These are phyloP conservation scores for Sturmia bella DNA, from an alignment of 2,888 invertebrate species.

Conservation along the genomic window DNA sequence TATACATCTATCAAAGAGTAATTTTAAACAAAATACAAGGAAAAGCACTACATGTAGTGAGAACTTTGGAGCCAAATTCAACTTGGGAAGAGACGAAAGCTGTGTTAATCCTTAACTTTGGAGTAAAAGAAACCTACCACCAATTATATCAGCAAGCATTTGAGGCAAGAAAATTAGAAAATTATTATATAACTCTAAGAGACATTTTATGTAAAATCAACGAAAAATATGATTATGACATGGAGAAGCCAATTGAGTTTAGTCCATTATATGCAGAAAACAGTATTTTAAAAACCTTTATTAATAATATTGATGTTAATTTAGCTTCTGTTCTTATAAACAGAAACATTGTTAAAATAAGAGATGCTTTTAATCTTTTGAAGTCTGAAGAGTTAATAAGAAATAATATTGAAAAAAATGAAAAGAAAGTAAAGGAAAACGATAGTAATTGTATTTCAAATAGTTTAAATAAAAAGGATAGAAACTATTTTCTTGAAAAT, in stretches of 20 bases:
- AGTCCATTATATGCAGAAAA: constrained; percentile 64
- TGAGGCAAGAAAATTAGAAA: constrained; percentile 51
- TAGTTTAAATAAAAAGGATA: not conserved
- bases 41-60: constrained; percentile 64
- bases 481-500: not conserved
- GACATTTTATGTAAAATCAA: constrained; percentile 66
- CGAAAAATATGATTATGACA: constrained; percentile 68
- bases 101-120: constrained; percentile 54
- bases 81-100: not conserved
- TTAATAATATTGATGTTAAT: constrained; percentile 69
- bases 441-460: constrained; percentile 28
- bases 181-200: constrained; percentile 62
- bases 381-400: constrained; percentile 59
- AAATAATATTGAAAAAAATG: constrained; percentile 21
- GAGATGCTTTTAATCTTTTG: constrained; percentile 46
- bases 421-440: not conserved
- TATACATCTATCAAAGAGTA: constrained; percentile 63
- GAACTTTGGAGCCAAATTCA: constrained; percentile 56
- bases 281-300: constrained; percentile 67
- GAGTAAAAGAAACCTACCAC: constrained; percentile 62
- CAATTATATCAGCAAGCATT: constrained; percentile 44
- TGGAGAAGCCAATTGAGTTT: constrained; percentile 65
- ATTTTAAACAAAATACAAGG: constrained; percentile 70
- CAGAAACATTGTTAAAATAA: constrained; percentile 43
- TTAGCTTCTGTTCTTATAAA: constrained; percentile 52